Percentiles rank a stretch among this genome's conserved stretches.
These are phyloP conservation scores for Boleophthalmus pectinirostris DNA, from an alignment of 2,113 vertebrate genomes.

Conservation along the genomic window DNA sequence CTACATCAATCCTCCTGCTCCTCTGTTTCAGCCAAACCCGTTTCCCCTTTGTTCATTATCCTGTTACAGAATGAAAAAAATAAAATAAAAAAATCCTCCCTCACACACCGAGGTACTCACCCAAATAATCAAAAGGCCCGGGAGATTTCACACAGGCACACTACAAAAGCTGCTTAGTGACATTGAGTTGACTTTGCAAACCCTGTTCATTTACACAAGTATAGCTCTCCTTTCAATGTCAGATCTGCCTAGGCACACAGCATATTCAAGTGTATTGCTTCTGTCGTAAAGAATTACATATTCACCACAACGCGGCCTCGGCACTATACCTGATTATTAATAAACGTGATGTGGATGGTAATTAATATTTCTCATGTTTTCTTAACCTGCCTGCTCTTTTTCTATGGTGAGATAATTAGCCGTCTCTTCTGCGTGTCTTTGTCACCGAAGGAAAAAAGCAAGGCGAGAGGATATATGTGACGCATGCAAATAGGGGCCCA, in stretches of 20 bases:
- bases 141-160: slow-evolving; percentile 25
- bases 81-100: slow-evolving; percentile 15
- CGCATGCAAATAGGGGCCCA: slow-evolving; percentile 17
- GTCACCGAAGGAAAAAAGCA: slow-evolving; percentile 13
- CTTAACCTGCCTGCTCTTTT: slow-evolving; percentile 26
- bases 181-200: slow-evolving; percentile 40
- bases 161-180: slow-evolving; percentile 21
- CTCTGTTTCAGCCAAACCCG: slow-evolving; percentile 19
- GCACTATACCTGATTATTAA: slow-evolving; percentile 20
- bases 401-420: slow-evolving; percentile 25
- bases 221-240: slow-evolving; percentile 4
- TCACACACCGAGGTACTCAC: slow-evolving; percentile 17
- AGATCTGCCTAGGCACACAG: neutral
- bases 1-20: slow-evolving; percentile 32
- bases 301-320: slow-evolving; percentile 11
- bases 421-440: slow-evolving; percentile 17
- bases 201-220: neutral
- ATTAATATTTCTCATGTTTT: slow-evolving; percentile 33
- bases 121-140: slow-evolving; percentile 35
- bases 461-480: neutral
- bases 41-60: slow-evolving; percentile 30
- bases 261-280: slow-evolving; percentile 4
- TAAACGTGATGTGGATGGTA: slow-evolving; percentile 14
- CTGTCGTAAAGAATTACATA: slow-evolving; percentile 22
- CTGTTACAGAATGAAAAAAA: slow-evolving; percentile 10